Base-by-base conservation (phyloP, 1,140 invertebrate species). In the Melanaphis sacchari region DNA sequence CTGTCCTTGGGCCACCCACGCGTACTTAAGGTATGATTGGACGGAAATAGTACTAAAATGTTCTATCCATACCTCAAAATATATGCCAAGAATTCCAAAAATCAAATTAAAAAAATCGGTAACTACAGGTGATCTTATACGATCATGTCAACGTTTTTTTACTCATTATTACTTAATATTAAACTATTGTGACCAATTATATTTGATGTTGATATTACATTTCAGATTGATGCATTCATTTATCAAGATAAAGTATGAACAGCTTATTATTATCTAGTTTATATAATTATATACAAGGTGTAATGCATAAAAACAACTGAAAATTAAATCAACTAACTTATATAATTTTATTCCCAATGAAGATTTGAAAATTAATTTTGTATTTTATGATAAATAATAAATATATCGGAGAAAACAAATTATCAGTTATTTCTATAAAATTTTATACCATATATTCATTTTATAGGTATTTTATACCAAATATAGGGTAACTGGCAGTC, bases 1-100 rank as follows among this genome's bases (percentile, higher is more conserved):
- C 38, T n/a, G 76, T 84, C 91, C 81, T 93, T 85, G 81, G n/a
- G 11, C 81, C 91, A n/a, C 91, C 81, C 91, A 93, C 91, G 91
- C 91, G 46, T 52, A 93, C 52, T 43, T 26, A 85, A 93, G 91
- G 91, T 93, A 93, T 41, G 66, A 93, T 93, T 36, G 46, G 81
- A 93, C 49, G 43, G 18, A 84, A 93, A 93, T 93, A 93, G 91
- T 54, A 31, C 43, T 84, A 46, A 38, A 82, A 84, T 84, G 40
- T 52, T 52, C 46, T 82, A 49, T 81, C 41, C 46, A 52, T 92
- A 92, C 46, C 76, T 52, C 40, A 31, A 54, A 8, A 52, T 31
- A 38, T 84, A 38, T 52, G 91, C 91, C 91, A 93, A 93, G 81
- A 93, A 93, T 85, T 85, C 26, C 36, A 31, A 54, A 93, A 93